Conservation (phyloP, 37 sponge, comb jelly and placozoan species). For the Geodia barretti region DNA sequence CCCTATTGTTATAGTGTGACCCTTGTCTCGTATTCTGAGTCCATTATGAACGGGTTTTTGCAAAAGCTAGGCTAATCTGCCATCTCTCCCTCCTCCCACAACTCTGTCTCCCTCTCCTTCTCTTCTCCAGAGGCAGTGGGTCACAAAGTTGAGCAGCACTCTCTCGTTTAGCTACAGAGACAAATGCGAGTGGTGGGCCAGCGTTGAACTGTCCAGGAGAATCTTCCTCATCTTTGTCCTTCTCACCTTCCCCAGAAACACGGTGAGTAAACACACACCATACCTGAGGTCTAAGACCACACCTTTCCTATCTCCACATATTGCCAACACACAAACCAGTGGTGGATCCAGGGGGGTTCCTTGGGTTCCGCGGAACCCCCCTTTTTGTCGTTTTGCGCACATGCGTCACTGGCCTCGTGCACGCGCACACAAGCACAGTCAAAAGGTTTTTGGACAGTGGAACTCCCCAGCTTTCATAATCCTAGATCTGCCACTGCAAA, state of each 20-base stretch:
- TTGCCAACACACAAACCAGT: too few species aligned
- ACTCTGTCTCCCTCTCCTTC: neutral
- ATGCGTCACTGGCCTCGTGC: neutral
- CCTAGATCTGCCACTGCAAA: neutral
- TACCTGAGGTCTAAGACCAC: neutral
- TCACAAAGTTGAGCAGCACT: neutral
- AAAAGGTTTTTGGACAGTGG: neutral
- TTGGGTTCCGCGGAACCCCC: too few species aligned
- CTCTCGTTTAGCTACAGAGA: slow-evolving; percentile 30
- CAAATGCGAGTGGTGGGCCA: slow-evolving; percentile 54
- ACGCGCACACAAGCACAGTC: neutral
- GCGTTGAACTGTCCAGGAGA: slow-evolving; percentile 58
- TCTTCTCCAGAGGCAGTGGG: slow-evolving; percentile 9
- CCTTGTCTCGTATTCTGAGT: too few species aligned
- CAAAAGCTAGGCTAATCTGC: too few species aligned
- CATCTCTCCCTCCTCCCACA: neutral
- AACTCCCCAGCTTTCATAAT: neutral
- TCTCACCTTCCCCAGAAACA: slow-evolving; percentile 43
- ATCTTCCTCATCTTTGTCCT: slow-evolving; percentile 45
- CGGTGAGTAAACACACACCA: slow-evolving; percentile 14
- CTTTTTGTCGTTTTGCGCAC: too few species aligned
- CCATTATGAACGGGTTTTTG: too few species aligned
- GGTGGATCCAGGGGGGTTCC: too few species aligned
- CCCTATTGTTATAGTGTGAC: too few species aligned
- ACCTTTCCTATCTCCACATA: too few species aligned